phyloP scores from a whole-genome alignment of 2,888 invertebrate species.

The Macaria notata region DNA sequence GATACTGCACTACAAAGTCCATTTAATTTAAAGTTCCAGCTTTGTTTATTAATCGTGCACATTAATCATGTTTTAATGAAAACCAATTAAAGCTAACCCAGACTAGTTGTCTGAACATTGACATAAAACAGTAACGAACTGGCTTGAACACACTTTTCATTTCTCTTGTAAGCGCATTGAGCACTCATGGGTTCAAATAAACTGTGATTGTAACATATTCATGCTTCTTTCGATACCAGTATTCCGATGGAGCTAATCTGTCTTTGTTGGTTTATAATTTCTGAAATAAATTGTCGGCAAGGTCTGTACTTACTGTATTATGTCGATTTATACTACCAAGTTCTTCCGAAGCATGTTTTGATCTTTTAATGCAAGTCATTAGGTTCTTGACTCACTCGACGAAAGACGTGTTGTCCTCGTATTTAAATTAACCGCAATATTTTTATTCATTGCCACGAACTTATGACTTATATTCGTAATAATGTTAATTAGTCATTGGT shows the following conservation, averaged over 20 bases:
- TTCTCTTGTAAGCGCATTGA: too few species aligned
- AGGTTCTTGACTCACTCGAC: slow-evolving; percentile 41
- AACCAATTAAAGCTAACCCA: slow-evolving; percentile 50
- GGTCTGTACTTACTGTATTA: too few species aligned
- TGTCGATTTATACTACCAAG: neutral
- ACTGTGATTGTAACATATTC: too few species aligned
- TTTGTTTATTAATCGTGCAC: slow-evolving; percentile 42
- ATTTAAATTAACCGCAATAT: slow-evolving; percentile 39
- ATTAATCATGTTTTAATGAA: slow-evolving; percentile 57
- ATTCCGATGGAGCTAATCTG: too few species aligned
- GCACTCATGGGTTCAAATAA: too few species aligned
- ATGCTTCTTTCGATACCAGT: too few species aligned
- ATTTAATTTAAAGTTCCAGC: slow-evolving; percentile 33
- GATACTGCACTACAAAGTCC: slow-evolving; percentile 27
- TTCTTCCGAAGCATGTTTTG: slow-evolving; percentile 18
- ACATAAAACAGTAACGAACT: slow-evolving; percentile 7
- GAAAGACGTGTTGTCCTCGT: slow-evolving; percentile 29
- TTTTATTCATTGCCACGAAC: slow-evolving; percentile 42
- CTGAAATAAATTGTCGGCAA: too few species aligned
- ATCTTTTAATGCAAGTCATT: slow-evolving; percentile 39
- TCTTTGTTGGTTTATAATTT: too few species aligned
- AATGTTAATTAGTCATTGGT: slow-evolving; percentile 43
- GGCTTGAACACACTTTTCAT: too few species aligned
- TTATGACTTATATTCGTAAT: slow-evolving; percentile 32
- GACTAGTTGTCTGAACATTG: slow-evolving; percentile 35